Base-by-base conservation (phyloP, 2,888 invertebrate species). In the Lampropteryx suffumata region DNA sequence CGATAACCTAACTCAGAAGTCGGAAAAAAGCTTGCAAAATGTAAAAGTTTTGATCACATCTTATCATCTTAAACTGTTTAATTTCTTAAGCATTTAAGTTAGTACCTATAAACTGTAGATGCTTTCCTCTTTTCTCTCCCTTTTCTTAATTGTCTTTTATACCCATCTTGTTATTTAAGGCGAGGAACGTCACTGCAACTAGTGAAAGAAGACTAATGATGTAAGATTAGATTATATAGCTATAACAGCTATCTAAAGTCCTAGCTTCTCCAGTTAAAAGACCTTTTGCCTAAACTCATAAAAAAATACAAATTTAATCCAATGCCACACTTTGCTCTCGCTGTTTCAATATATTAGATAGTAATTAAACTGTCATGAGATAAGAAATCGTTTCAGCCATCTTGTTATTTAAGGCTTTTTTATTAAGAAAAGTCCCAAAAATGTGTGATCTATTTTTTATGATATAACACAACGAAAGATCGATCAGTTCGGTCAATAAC, bases 361-460 rank as follows among this genome's bases (percentile, higher is more conserved):
- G n/a, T n/a, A n/a, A n/a, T n/a, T n/a, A 50, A 60, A 57, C 51
- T 57, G 54, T 42, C 28, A 11, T 30, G 47, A 46, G 53, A 48
- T 41, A 42, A 47, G 45, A 53, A 45, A 68, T 64, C 62, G n/a
- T n/a, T n/a, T n/a, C n/a, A 56, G 57, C 61, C 62, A 63, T 70
- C 59, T 21, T 21, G 3, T 21, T 21, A 21, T 21, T 21, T 2
- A 21, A 3, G 21, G 5, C 21, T 21, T 3, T 21, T 21, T 21
- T 21, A 21, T 21, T 21, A 21, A 21, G n/a, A n/a, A n/a, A n/a
- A n/a, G n/a, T n/a, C n/a, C n/a, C n/a, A n/a, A n/a, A n/a, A n/a
- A n/a, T n/a, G n/a, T n/a, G n/a, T n/a, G n/a, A n/a, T n/a, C n/a
- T n/a, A n/a, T n/a, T n/a, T n/a, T n/a, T n/a, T n/a, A n/a, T n/a